A percentile compares a stretch with the other conserved stretches of the same genome.
These are phyloP conservation scores for Oxyruncus cristatus DNA, from an alignment of 2,113 vertebrate species.

Conservation along the genomic window DNA sequence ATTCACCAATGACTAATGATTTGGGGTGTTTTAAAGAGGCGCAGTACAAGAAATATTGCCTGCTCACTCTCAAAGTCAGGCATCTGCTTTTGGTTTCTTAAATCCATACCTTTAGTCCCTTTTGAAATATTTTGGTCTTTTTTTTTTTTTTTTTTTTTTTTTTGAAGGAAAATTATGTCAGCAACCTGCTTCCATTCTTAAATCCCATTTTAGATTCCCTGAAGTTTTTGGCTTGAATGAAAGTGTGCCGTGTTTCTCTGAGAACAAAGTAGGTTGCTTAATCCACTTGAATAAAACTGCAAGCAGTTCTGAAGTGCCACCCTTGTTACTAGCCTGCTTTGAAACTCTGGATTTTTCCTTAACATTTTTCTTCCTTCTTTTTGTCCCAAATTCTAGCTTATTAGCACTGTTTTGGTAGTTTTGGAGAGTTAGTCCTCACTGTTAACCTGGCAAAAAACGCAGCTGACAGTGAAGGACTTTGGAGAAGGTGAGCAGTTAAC, in stretches of 20 bases:
- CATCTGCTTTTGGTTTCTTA: not conserved
- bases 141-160: not conserved
- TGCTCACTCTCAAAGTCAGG: not conserved
- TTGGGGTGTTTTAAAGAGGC: not conserved
- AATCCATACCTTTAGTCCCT: not conserved
- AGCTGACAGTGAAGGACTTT: not conserved
- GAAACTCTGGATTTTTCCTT: not conserved
- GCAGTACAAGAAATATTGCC: not conserved
- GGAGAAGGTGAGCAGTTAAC: not conserved
- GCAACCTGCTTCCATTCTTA: not conserved
- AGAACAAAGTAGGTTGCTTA: not conserved
- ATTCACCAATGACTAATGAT: not conserved
- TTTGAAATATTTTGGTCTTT: not conserved
- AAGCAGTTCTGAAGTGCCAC: not conserved
- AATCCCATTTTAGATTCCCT: not conserved
- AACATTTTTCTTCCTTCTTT: not conserved
- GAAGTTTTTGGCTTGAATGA: not conserved
- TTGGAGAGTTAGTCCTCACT: not conserved
- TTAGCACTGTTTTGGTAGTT: not conserved
- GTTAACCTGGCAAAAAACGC: not conserved
- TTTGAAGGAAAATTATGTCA: not conserved
- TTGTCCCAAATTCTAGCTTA: not conserved
- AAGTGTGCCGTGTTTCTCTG: not conserved
- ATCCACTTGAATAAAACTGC: not conserved
- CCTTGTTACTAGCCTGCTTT: not conserved